Percentiles rank a stretch among this genome's conserved stretches.
These are phyloP conservation scores for Champsocephalus gunnari DNA, from an alignment of 2,797 vertebrate genomes.

Conservation along the genomic window DNA sequence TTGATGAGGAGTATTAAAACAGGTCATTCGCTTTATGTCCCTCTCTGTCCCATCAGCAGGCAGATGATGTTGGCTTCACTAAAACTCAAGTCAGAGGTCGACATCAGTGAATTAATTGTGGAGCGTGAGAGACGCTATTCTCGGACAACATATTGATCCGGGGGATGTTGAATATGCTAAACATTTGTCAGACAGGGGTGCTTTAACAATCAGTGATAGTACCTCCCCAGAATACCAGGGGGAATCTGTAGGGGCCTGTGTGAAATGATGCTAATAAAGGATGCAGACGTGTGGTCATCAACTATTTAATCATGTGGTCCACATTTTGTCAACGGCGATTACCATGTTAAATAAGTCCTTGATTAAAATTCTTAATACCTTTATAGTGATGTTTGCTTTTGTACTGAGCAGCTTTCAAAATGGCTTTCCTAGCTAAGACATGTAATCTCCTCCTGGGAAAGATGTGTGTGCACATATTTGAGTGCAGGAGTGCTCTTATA, in stretches of 20 bases:
- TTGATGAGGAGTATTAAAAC: conserved; percentile 69
- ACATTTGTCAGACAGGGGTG: conserved; percentile 61
- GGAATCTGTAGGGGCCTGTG: conserved; percentile 26
- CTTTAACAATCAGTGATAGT: conserved; percentile 55
- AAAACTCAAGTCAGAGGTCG: conserved; percentile 79
- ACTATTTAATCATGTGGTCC: conserved; percentile 48
- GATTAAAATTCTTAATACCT: conserved; percentile 70
- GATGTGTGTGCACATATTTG: conserved; percentile 25
- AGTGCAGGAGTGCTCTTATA: background rate
- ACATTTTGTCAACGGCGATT: conserved; percentile 63
- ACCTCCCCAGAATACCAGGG: conserved; percentile 53
- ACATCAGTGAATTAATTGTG: conserved; percentile 77
- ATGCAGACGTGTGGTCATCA: conserved; percentile 43
- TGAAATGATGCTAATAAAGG: conserved; percentile 46
- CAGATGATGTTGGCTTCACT: conserved; percentile 67
- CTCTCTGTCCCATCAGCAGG: conserved; percentile 66
- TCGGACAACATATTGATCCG: conserved; percentile 77
- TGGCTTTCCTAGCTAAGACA: conserved; percentile 59
- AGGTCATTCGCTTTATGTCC: conserved; percentile 67
- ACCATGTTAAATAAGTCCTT: conserved; percentile 67
- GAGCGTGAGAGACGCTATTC: conserved; percentile 55
- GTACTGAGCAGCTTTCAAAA: conserved; percentile 51
- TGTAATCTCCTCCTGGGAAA: conserved; percentile 56
- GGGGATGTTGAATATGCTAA: conserved; percentile 79
- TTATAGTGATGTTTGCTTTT: conserved; percentile 71